These are phyloP conservation scores for Ethmia dodecea DNA, from an alignment of 2,888 invertebrate genomes.

Conservation along the genomic window DNA sequence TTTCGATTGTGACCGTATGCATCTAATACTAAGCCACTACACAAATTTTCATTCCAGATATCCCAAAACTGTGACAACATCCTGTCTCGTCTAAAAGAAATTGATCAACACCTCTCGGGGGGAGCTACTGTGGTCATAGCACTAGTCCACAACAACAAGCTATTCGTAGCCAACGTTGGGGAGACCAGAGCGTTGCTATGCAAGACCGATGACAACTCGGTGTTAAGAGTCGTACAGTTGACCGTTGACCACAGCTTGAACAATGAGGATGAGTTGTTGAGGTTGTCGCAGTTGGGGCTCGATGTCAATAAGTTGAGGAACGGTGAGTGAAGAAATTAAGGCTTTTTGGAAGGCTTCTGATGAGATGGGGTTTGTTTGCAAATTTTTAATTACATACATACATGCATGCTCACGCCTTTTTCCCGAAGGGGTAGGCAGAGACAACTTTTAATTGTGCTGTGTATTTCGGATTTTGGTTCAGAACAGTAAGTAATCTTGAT, in stretches of 20 bases:
- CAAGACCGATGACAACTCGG: constrained; percentile 85
- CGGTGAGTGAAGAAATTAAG: too few relatives aligned
- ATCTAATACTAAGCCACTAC: too few relatives aligned
- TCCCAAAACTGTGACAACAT: constrained; percentile 69
- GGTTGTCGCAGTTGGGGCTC: constrained; percentile 86
- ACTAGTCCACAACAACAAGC: constrained; percentile 83
- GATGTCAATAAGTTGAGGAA: constrained; percentile 83
- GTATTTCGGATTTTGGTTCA: too few relatives aligned
- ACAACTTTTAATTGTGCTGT: too few relatives aligned
- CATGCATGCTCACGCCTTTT: not conserved
- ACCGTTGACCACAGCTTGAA: constrained; percentile 90
- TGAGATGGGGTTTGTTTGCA: too few relatives aligned
- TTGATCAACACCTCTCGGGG: constrained; percentile 87
- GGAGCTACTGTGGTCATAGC: constrained; percentile 92
- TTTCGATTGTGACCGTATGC: too few relatives aligned
- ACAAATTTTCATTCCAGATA: constrained; percentile 36
- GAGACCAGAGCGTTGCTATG: constrained; percentile 89
- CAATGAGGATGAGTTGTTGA: constrained; percentile 90
- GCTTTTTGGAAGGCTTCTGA: too few relatives aligned
- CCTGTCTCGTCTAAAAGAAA: constrained; percentile 82
- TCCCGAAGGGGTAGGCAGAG: too few relatives aligned
- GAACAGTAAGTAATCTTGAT: not conserved
- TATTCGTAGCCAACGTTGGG: constrained; percentile 94
- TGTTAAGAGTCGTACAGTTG: constrained; percentile 84
- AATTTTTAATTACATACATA: too few relatives aligned